These are phyloP conservation scores for Chlorops oryzae DNA, from an alignment of 1,140 invertebrate genomes.

Conservation along the genomic window DNA sequence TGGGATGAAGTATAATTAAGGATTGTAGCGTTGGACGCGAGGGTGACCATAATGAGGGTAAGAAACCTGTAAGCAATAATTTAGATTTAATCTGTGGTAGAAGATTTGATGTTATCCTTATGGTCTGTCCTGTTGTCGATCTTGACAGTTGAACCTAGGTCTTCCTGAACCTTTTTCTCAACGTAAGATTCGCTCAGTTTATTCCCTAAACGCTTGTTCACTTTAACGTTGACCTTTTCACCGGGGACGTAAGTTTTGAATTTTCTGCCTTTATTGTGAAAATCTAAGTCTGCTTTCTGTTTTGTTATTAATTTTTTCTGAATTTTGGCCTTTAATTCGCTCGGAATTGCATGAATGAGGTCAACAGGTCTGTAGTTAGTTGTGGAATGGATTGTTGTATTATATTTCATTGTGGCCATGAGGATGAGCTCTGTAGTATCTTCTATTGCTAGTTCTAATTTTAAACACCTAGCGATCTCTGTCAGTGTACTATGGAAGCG, in stretches of 20 bases:
- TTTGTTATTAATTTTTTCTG: slow-evolving; percentile 3
- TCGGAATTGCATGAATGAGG: slow-evolving; percentile 4
- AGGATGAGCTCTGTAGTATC: slow-evolving; percentile 17
- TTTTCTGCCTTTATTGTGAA: not conserved
- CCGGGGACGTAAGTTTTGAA: slow-evolving; percentile 1
- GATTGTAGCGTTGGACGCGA: slow-evolving; percentile 3
- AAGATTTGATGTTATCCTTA: slow-evolving; percentile 1
- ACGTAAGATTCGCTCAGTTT: slow-evolving; percentile 13
- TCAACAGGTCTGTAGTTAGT: slow-evolving; percentile 11
- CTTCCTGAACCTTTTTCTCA: slow-evolving; percentile 12
- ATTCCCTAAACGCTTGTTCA: slow-evolving; percentile 13
- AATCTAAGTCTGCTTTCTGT: not conserved
- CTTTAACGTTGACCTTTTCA: slow-evolving; percentile 10
- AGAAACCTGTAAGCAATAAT: not conserved
- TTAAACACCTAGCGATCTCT: slow-evolving; percentile 17
- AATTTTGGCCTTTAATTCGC: slow-evolving; percentile 4
- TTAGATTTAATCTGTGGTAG: too few species aligned
- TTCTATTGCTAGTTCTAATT: slow-evolving; percentile 12
- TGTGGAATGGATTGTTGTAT: slow-evolving; percentile 15
- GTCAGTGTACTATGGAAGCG: slow-evolving; percentile 18
- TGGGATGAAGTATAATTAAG: slow-evolving; percentile 15
- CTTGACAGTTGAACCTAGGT: slow-evolving; percentile 1
- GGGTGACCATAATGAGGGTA: not conserved
- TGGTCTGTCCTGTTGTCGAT: not conserved
- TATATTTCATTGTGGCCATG: slow-evolving; percentile 16